Percentiles rank a stretch among this genome's conserved stretches.
Evolutionary conservation across 2,113 vertebrate species (phyloP).

Genomic region (Corythornis cristatus): DNA sequence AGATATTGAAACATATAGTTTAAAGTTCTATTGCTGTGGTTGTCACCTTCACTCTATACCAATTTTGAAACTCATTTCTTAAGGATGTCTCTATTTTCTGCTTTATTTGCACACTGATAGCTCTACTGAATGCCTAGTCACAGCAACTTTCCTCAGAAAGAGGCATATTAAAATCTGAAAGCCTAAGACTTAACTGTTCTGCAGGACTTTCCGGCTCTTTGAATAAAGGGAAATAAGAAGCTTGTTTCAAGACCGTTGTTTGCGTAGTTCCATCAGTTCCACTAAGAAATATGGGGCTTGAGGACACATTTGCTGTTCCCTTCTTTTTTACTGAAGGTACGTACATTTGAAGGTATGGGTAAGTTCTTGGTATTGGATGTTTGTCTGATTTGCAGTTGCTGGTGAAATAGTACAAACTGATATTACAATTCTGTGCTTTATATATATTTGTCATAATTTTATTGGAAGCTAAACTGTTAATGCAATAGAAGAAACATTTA

Average conservation of each 20-base stretch:
- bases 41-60: conserved; percentile 76
- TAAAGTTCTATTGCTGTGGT: conserved; percentile 58
- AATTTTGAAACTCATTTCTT: conserved; percentile 71
- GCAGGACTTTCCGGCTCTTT: background rate
- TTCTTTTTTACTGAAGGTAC: background rate
- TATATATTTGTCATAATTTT: background rate
- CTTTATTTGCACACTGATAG: conserved; percentile 76
- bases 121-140: conserved; percentile 53
- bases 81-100: conserved; percentile 81
- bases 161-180: conserved; percentile 31
- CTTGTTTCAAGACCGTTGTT: background rate
- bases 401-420: background rate
- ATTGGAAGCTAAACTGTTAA: background rate
- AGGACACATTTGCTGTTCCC: background rate
- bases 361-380: background rate
- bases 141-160: background rate
- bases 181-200: conserved; percentile 22
- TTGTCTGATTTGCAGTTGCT: background rate
- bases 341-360: background rate
- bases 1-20: conserved; percentile 57
- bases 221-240: background rate
- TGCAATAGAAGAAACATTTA: background rate
- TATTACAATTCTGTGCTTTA: background rate
- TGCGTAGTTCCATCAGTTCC: background rate
- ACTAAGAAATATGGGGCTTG: background rate